Evolutionary conservation across 2,888 invertebrate species (phyloP).

Genomic region (Synanthedon andrenaeformis): DNA sequence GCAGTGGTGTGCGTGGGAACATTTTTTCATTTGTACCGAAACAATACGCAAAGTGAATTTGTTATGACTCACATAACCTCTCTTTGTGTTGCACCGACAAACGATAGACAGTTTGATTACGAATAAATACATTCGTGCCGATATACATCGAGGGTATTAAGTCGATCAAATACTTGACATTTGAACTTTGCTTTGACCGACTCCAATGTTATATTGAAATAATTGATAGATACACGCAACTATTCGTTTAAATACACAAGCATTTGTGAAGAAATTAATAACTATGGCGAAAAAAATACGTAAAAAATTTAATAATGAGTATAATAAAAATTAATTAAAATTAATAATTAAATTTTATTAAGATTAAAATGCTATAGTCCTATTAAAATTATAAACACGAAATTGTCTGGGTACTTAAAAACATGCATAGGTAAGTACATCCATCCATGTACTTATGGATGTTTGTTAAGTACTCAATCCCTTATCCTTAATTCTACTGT

Average conservation of each 20-base stretch:
- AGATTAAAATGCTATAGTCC: too few relatives aligned
- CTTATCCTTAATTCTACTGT: too few relatives aligned
- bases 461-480: too few relatives aligned
- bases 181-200: constrained; percentile 9
- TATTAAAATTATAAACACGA: too few relatives aligned
- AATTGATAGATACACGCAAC: not conserved
- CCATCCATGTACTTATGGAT: too few relatives aligned
- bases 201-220: not conserved
- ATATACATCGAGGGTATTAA: constrained; percentile 5
- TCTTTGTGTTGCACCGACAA: constrained; percentile 1
- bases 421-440: too few relatives aligned
- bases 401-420: too few relatives aligned
- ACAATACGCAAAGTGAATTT: not conserved
- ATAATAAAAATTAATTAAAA: too few relatives aligned
- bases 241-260: not conserved
- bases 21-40: not conserved
- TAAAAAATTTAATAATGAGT: too few relatives aligned
- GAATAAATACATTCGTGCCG: constrained; percentile 1
- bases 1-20: not conserved
- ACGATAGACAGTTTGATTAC: constrained; percentile 6
- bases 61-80: not conserved
- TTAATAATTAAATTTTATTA: too few relatives aligned
- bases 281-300: too few relatives aligned
- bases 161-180: constrained; percentile 7
- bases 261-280: not conserved